A percentile compares a stretch with the other conserved stretches of the same genome.
Evolutionary conservation across 1,140 invertebrate genomes (phyloP).

Genomic region (Pogonognathellus flavescens): DNA sequence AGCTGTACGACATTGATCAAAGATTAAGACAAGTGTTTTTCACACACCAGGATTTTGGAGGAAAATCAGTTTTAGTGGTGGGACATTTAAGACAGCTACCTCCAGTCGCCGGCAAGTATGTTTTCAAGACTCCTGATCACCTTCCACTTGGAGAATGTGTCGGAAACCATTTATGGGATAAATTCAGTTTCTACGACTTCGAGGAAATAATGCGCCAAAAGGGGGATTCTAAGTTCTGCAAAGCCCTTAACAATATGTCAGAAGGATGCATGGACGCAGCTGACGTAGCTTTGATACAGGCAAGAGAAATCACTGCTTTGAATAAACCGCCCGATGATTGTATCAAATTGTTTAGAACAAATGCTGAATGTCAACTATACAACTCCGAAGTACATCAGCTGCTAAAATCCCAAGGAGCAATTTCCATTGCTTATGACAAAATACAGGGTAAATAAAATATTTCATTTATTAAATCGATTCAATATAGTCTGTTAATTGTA

Average conservation of each 20-base stretch:
- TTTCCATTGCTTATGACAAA: not conserved
- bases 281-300: not conserved
- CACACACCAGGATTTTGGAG: not conserved
- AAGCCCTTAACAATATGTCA: not conserved
- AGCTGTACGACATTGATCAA: constrained; percentile 7
- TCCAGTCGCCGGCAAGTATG: too few species aligned
- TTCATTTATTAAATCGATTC: not conserved
- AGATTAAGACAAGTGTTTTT: not conserved
- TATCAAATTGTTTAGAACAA: not conserved
- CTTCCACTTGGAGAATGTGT: not conserved
- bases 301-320: not conserved
- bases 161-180: constrained; percentile 3
- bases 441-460: not conserved
- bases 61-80: not conserved
- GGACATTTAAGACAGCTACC: not conserved
- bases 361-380: not conserved
- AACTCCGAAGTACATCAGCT: not conserved
- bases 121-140: too few species aligned
- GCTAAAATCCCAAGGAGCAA: not conserved
- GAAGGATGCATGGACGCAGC: not conserved
- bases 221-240: not conserved
- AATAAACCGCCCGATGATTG: not conserved
- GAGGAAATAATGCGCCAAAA: constrained; percentile 2
- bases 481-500: not conserved
- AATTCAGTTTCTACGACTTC: not conserved